phyloP scores from a whole-genome alignment of 2,888 invertebrate genomes.

The Calephelis perditalis region DNA sequence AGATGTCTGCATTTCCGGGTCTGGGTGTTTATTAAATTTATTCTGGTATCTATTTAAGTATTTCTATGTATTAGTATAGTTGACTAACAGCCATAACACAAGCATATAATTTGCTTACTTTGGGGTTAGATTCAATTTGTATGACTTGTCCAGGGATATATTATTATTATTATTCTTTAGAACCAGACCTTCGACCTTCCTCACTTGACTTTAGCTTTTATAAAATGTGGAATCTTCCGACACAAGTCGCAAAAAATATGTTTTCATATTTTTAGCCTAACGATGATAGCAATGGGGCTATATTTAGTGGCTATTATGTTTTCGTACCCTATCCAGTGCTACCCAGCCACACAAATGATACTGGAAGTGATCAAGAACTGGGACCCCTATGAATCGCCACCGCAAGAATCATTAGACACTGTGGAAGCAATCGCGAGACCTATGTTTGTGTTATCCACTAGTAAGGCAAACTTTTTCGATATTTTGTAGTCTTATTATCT shows the following conservation, averaged over 20 bases:
- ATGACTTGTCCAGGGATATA: too few species aligned
- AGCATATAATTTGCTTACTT: too few species aligned
- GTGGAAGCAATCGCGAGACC: slow-evolving; percentile 41
- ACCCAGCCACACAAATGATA: slow-evolving; percentile 46
- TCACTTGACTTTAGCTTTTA: too few species aligned
- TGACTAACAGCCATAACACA: too few species aligned
- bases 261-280: slow-evolving; percentile 33
- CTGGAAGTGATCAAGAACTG: slow-evolving; percentile 41
- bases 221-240: too few species aligned
- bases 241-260: background rate
- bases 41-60: too few species aligned
- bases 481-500: background rate
- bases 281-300: slow-evolving; percentile 40
- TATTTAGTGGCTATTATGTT: slow-evolving; percentile 43
- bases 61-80: too few species aligned
- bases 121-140: too few species aligned
- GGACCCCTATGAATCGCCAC: slow-evolving; percentile 22
- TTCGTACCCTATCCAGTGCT: slow-evolving; percentile 49
- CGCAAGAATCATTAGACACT: slow-evolving; percentile 29
- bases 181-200: too few species aligned
- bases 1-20: too few species aligned
- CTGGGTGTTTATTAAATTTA: too few species aligned
- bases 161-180: too few species aligned
- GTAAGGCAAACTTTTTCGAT: slow-evolving; percentile 36
- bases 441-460: slow-evolving; percentile 40